These are phyloP conservation scores for Pomacea maculata DNA, from an alignment of 1,140 invertebrate genomes.

Conservation along the genomic window DNA sequence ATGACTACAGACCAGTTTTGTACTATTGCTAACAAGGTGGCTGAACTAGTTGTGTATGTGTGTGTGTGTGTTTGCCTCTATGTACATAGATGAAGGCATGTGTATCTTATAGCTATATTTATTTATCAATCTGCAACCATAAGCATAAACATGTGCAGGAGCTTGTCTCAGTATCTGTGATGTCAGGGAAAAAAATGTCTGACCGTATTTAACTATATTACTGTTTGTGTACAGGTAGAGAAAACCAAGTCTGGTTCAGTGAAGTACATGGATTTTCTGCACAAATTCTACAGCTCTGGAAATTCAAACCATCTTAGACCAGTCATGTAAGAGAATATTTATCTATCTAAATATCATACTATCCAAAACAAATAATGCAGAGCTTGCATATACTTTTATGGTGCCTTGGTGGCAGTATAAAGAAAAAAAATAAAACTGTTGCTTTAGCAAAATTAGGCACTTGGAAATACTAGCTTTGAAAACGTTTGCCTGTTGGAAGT, in stretches of 20 bases:
- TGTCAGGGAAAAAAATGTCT: no score
- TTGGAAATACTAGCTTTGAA: background rate
- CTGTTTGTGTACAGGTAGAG: constrained; percentile 40
- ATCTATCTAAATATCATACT: background rate
- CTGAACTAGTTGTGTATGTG: constrained; percentile 2
- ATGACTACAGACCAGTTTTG: constrained; percentile 59
- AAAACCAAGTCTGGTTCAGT: constrained; percentile 52
- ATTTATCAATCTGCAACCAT: background rate
- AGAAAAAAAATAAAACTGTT: background rate
- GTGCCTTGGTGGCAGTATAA: background rate
- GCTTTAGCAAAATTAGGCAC: background rate
- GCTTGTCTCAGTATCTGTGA: no score
- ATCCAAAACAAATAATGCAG: no score
- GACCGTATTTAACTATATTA: no score
- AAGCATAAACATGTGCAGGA: background rate
- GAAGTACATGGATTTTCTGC: constrained; percentile 54
- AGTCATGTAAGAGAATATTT: constrained; percentile 12
- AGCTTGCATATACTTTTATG: background rate
- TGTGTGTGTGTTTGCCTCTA: background rate
- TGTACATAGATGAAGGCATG: background rate
- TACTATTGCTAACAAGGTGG: constrained; percentile 57
- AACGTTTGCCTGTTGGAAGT: background rate
- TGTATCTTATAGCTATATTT: background rate
- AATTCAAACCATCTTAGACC: background rate
- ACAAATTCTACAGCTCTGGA: constrained; percentile 53